These are phyloP conservation scores for Gorsachius goisagi DNA, from an alignment of 2,113 vertebrate genomes.

Conservation along the genomic window DNA sequence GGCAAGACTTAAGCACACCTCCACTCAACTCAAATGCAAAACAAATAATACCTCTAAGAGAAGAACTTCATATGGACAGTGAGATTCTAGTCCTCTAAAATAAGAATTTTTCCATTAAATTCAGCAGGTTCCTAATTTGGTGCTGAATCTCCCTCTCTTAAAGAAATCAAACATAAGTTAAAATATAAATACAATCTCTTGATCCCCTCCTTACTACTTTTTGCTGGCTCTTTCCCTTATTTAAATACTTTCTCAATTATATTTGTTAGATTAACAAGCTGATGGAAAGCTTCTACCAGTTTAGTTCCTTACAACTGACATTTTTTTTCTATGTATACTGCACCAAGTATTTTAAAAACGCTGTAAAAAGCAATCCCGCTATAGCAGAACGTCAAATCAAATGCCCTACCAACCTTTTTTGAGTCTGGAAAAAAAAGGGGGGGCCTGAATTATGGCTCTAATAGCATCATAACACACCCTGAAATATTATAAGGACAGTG, in stretches of 20 bases:
- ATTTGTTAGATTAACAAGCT: background rate
- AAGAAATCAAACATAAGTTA: background rate
- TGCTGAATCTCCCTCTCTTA: background rate
- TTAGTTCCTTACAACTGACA: background rate
- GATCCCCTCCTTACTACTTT: background rate
- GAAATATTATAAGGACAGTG: background rate
- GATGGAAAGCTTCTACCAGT: background rate
- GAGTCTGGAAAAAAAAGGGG: background rate
- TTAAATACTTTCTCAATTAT: background rate
- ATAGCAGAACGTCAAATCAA: background rate
- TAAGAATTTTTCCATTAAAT: background rate
- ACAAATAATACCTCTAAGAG: background rate
- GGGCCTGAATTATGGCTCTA: background rate
- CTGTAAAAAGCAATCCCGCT: background rate
- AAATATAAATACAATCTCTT: background rate
- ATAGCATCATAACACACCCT: background rate
- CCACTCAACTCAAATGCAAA: background rate
- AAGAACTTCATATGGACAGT: background rate
- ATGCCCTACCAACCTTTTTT: background rate
- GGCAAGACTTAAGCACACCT: background rate
- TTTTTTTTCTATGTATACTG: background rate
- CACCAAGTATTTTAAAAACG: background rate
- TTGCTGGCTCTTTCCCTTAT: background rate
- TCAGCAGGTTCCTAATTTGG: background rate
- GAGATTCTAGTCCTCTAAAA: background rate